phyloP scores from a whole-genome alignment of 2,797 vertebrate genomes.

The Onychomys leucogaster region DNA sequence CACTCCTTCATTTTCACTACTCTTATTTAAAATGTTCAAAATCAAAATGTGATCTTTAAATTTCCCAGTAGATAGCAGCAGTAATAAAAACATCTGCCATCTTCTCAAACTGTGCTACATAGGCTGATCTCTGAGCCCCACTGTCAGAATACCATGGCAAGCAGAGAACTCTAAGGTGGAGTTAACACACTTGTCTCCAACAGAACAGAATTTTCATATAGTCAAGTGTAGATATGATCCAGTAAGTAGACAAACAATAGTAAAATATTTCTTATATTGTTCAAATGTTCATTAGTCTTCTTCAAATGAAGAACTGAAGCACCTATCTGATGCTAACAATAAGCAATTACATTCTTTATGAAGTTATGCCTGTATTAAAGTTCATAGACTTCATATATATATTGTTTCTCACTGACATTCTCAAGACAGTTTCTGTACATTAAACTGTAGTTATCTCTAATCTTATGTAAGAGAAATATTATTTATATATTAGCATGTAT shows the following conservation, averaged over 20 bases:
- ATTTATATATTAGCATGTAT: not conserved
- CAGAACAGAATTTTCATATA: not conserved
- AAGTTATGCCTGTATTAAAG: not conserved
- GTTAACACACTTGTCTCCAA: not conserved
- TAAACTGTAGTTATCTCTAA: not conserved
- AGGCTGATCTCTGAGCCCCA: not conserved
- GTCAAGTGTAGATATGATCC: not conserved
- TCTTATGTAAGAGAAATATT: not conserved
- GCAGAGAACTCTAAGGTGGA: not conserved
- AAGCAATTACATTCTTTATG: not conserved
- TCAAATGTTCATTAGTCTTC: constrained; percentile 4
- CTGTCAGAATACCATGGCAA: not conserved
- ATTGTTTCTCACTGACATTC: not conserved
- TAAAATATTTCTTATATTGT: constrained; percentile 10
- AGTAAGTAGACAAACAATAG: not conserved
- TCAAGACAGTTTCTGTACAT: constrained; percentile 20
- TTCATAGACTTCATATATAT: not conserved
- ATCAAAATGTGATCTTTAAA: not conserved
- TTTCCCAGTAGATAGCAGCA: not conserved
- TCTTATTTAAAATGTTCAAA: constrained; percentile 2
- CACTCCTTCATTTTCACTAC: not conserved
- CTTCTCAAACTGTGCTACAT: not conserved
- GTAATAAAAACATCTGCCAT: not conserved
- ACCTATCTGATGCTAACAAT: not conserved
- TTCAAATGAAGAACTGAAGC: constrained; percentile 7